Base-by-base conservation (phyloP, 2,888 invertebrate species). In the Caenorhabditis panamensis region DNA sequence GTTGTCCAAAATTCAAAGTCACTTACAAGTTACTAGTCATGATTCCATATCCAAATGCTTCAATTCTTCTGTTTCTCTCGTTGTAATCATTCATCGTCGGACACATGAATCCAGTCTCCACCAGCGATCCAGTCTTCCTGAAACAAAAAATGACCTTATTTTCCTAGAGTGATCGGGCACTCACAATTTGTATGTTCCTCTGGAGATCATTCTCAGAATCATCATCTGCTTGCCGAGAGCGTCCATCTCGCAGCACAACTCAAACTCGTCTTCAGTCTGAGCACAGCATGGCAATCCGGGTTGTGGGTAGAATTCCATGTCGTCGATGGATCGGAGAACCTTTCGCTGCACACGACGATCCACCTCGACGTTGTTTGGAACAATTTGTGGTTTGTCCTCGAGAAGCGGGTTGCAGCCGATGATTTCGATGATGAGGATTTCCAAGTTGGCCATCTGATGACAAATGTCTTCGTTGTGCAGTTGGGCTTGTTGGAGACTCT, bases 401-500 rank as follows among this genome's bases (percentile, higher is more conserved):
- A 80, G 36, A 16, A 80, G 8, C 16, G 71, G 36, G 1, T 36
- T 44, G 9, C 26, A n/a, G 8, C 69, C 73, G 13, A 80, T 26
- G 8, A 76, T 36, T 26, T 76, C 77, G 1, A 77, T 37, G 1
- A 62, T 58, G 20, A 63, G 75, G 37, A 81, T 9, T 41, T 84
- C 84, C 9, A 77, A 22, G 22, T 76, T 72, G 6, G 73, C 84
- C 54, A 84, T 59, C 54, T 78, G 56, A 22, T 69, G 66, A 28
- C 82, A 80, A 53, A 68, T 71, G 22, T 80, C 73, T 47, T 84
- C 84, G 16, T 22, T 44, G 20, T 58, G 31, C 8, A 82, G 36
- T 28, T 84, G 84, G 0, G 84, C 77, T 67, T 84, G 82, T 54
- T 76, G 79, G 1, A 82, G 37, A 56, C 80, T 77, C 20, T 84